Conservation (phyloP, 1,140 invertebrate genomes). For the Anoplophora glabripennis region DNA sequence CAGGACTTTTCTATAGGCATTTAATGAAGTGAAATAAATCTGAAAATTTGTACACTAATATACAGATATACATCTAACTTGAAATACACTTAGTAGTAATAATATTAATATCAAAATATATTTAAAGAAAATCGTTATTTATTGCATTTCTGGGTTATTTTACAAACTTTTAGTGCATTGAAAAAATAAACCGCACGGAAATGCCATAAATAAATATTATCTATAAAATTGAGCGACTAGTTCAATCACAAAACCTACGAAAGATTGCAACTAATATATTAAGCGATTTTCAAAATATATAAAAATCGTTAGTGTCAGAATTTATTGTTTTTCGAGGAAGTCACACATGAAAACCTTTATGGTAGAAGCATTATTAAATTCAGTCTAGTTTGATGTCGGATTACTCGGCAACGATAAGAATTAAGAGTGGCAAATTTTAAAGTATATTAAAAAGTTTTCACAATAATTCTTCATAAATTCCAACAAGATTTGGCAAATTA, state of each 20-base stretch:
- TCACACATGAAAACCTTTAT: slow-evolving; percentile 16
- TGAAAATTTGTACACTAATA: slow-evolving; percentile 35
- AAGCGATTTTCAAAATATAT: slow-evolving; percentile 6
- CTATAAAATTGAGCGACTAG: slow-evolving; percentile 41
- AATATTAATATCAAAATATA: slow-evolving; percentile 25
- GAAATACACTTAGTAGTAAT: slow-evolving; percentile 20
- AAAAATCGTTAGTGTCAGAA: neutral
- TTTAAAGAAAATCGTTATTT: slow-evolving; percentile 15
- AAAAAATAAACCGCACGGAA: neutral
- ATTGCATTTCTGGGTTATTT: slow-evolving; percentile 10
- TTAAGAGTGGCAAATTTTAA: neutral
- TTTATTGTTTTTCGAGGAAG: neutral
- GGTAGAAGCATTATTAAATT: slow-evolving; percentile 15
- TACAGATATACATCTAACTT: slow-evolving; percentile 34
- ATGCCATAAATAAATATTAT: slow-evolving; percentile 6
- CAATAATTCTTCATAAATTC: too few species aligned
- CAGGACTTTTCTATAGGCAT: slow-evolving; percentile 27
- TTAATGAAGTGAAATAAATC: slow-evolving; percentile 29
- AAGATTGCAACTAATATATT: slow-evolving; percentile 34
- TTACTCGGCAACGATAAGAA: neutral
- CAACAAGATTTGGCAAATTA: too few species aligned
- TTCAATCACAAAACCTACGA: slow-evolving; percentile 44
- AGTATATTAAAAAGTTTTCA: slow-evolving; percentile 1
- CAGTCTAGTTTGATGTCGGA: neutral
- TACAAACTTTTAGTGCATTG: neutral